Percentiles rank a stretch among this genome's conserved stretches.
Conservation (phyloP, 2,888 invertebrate genomes). For the Drosophila tanythrix region DNA sequence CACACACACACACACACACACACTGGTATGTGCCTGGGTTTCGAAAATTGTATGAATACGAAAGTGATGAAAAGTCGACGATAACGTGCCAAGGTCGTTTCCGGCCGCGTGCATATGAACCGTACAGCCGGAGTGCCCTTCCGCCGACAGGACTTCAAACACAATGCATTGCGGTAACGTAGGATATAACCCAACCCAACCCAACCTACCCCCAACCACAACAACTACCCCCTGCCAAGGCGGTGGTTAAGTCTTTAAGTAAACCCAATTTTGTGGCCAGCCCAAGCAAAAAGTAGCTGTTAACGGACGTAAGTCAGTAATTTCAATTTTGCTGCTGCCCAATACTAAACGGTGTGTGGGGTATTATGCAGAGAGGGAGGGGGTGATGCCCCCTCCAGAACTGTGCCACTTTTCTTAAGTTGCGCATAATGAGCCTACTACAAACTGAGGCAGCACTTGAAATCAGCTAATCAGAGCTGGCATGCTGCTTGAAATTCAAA, state of each 20-base stretch:
- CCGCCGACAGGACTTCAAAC: slow-evolving; percentile 46
- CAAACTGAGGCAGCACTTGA: slow-evolving; percentile 47
- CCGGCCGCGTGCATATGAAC: slow-evolving; percentile 81
- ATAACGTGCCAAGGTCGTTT: slow-evolving; percentile 82
- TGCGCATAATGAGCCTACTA: slow-evolving; percentile 45
- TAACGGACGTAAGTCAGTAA: slow-evolving; percentile 68
- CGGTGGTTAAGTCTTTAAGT: slow-evolving; percentile 60
- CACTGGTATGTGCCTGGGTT: slow-evolving; percentile 12
- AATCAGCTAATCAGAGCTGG: slow-evolving; percentile 68
- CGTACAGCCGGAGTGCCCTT: slow-evolving; percentile 51
- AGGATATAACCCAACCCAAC: slow-evolving; percentile 11
- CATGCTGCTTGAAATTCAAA: slow-evolving; percentile 64
- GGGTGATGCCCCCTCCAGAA: neutral
- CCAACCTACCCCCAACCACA: neutral
- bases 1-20: neutral
- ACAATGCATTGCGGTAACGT: slow-evolving; percentile 72
- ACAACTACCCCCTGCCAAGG: neutral
- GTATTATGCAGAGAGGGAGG: neutral
- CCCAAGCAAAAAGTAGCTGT: slow-evolving; percentile 47
- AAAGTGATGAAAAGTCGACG: slow-evolving; percentile 81
- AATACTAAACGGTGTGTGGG: slow-evolving; percentile 26
- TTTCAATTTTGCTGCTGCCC: slow-evolving; percentile 61
- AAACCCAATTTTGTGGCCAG: slow-evolving; percentile 54
- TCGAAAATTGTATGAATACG: slow-evolving; percentile 79
- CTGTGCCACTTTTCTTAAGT: slow-evolving; percentile 5